Base-by-base conservation (phyloP, 1,140 invertebrate genomes). In the Trypoxylus dichotomus region DNA sequence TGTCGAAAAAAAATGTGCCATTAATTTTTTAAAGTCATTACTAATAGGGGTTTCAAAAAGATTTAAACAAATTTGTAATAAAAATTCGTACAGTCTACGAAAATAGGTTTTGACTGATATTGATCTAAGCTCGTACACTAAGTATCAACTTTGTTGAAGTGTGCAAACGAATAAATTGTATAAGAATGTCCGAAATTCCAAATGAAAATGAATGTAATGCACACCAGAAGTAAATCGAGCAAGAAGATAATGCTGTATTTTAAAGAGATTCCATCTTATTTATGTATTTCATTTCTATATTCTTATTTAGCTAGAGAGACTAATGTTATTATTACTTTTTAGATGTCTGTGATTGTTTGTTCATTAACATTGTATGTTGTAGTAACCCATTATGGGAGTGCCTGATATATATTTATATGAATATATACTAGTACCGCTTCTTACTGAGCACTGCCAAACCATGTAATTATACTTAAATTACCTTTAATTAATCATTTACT, bases 321-420 rank as follows among this genome's bases (percentile, higher is more conserved):
- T 19, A 47, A 47, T 19, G 43, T 47, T 47, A 47, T 63, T 63
- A 63, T 58, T 63, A 63, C 25, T 63, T 63, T 24, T 63, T 63
- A 63, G 60, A 63, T 63, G 60, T 63, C 60, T 63, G 60, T 63
- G 60, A 63, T 63, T 63, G 60, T 63, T 63, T 63, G 60, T 63
- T 63, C 60, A 63, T 27, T 63, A 63, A 63, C 60, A 63, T 21
- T 63, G 60, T 63, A 63, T 63, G 60, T 63, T 63, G 60, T 63
- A 13, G 60, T 63, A 25, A 63, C 60, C 60, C 60, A 11, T 63
- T 27, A 21, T 63, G 60, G 60, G 60, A 63, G 60, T 63, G 60
- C 60, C 60, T 63, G 60, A 6, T 24, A 63, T 63, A 63, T 63
- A 25, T 63, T 25, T 63, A 63, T 27, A 63, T 24, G 60, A 63